These are phyloP conservation scores for Indicator maculatus DNA, from an alignment of 2,113 vertebrate genomes.

Conservation along the genomic window DNA sequence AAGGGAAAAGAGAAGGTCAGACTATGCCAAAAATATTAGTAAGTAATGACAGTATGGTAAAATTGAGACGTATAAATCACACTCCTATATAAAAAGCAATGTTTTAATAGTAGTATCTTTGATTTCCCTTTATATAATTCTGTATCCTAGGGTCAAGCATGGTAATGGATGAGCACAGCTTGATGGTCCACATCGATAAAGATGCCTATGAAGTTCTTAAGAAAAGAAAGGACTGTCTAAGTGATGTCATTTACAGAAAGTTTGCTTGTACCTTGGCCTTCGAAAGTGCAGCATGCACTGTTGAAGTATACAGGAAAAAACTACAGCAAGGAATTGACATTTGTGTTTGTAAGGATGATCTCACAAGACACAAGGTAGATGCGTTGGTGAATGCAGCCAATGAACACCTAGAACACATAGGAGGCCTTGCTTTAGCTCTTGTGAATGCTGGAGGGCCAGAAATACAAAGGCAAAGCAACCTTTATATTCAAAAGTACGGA, in stretches of 20 bases:
- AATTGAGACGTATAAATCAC: neutral
- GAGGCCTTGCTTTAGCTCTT: constrained; percentile 83
- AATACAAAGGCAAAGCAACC: constrained; percentile 69
- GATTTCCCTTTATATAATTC: constrained; percentile 5
- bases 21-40: neutral
- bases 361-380: constrained; percentile 75
- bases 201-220: constrained; percentile 57
- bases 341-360: constrained; percentile 86
- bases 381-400: constrained; percentile 92
- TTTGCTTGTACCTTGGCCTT: constrained; percentile 75
- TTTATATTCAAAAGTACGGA: neutral
- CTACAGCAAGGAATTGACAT: constrained; percentile 57
- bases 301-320: constrained; percentile 63
- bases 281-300: neutral
- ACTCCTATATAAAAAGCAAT: neutral
- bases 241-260: constrained; percentile 64
- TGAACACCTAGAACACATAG: constrained; percentile 58
- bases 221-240: constrained; percentile 41
- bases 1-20: neutral
- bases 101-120: neutral
- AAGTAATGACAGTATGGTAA: neutral
- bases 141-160: constrained; percentile 46
- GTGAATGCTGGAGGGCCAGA: constrained; percentile 75
- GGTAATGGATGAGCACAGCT: neutral
- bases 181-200: constrained; percentile 50